phyloP scores from a whole-genome alignment of 2,113 vertebrate species.

The Lepus americanus region DNA sequence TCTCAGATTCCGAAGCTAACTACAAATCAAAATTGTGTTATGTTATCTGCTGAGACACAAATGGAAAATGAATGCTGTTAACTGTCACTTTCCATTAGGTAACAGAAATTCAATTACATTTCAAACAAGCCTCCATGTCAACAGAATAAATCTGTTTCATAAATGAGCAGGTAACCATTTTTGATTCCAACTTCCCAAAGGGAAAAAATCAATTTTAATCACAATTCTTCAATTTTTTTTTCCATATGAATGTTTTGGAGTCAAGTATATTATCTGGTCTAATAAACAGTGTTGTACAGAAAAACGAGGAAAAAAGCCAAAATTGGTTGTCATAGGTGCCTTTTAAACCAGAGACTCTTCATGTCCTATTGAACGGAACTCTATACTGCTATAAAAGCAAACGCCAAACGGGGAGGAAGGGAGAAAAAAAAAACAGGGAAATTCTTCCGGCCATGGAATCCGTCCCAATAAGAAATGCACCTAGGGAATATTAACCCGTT shows the following conservation, averaged over 20 bases:
- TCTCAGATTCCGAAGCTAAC: constrained; percentile 93
- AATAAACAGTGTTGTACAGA: constrained; percentile 90
- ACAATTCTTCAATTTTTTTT: constrained; percentile 93
- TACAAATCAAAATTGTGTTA: constrained; percentile 94
- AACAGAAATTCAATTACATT: constrained; percentile 98
- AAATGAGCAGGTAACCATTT: constrained; percentile 98
- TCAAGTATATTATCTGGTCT: constrained; percentile 92
- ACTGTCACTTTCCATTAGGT: constrained; percentile 97
- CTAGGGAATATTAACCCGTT: background rate
- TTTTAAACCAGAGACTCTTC: constrained; percentile 83
- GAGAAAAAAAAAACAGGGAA: background rate
- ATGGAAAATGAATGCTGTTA: constrained; percentile 94
- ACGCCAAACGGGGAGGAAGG: constrained; percentile 32
- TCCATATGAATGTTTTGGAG: constrained; percentile 93
- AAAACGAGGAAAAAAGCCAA: constrained; percentile 56
- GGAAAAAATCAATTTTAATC: constrained; percentile 99
- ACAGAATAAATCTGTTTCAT: constrained; percentile 97
- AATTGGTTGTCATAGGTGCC: constrained; percentile 87
- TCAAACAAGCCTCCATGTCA: constrained; percentile 98
- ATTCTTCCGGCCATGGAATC: background rate
- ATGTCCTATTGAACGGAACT: constrained; percentile 60
- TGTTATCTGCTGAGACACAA: constrained; percentile 94
- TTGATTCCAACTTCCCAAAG: constrained; percentile 96
- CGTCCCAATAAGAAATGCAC: constrained; percentile 17
- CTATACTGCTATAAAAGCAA: constrained; percentile 60